A percentile compares a stretch with the other conserved stretches of the same genome.
Conservation (phyloP, 2,797 vertebrate genomes). For the Centropyge bicolor region DNA sequence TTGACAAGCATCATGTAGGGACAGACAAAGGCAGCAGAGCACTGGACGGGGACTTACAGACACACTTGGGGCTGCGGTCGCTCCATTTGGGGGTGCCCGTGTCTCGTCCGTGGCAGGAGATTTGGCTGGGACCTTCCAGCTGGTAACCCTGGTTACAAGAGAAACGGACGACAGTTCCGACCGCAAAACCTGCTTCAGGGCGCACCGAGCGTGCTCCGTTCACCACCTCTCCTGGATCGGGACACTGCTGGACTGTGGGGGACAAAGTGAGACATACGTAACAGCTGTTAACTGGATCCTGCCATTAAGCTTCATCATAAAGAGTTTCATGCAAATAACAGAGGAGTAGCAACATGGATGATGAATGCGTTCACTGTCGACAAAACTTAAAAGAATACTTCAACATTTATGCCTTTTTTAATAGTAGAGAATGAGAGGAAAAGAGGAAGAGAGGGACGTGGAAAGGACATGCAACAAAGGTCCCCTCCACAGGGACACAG, state of each 20-base stretch:
- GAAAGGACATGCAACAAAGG: background rate
- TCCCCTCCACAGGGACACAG: background rate
- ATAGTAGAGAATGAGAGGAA: no score
- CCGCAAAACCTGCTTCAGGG: slow-evolving; percentile 90
- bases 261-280: background rate
- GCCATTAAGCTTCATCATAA: background rate
- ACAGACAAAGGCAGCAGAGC: background rate
- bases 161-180: slow-evolving; percentile 92
- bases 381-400: background rate
- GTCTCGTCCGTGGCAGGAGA: slow-evolving; percentile 93
- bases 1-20: background rate
- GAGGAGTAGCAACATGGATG: background rate
- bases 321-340: background rate
- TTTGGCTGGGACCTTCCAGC: slow-evolving; percentile 90
- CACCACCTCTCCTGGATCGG: slow-evolving; percentile 92
- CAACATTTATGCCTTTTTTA: no score
- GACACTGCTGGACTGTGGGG: slow-evolving; percentile 90
- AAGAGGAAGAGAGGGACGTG: no score
- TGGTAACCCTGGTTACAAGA: slow-evolving; percentile 94
- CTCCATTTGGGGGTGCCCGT: slow-evolving; percentile 95
- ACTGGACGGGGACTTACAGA: slow-evolving; percentile 87
- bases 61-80: slow-evolving; percentile 94
- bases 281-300: background rate
- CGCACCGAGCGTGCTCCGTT: slow-evolving; percentile 91
- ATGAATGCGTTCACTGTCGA: background rate